Evolutionary conservation across 2,113 vertebrate genomes (phyloP).

Genomic region (Microcebus jonahi): DNA sequence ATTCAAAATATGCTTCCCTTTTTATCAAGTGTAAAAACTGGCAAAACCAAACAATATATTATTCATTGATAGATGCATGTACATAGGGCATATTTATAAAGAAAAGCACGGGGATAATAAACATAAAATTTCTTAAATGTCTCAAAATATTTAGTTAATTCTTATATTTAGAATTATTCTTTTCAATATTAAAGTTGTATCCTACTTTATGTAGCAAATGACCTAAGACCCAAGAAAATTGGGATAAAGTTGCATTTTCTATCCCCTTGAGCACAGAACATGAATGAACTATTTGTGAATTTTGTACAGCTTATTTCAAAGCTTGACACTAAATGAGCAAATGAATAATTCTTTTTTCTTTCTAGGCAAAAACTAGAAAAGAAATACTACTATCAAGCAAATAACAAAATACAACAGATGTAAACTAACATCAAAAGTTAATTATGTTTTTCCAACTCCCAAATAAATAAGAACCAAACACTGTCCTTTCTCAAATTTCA

Average conservation of each 20-base stretch:
- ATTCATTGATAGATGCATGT: neutral
- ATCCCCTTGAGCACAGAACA: neutral
- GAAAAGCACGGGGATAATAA: slow-evolving; percentile 34
- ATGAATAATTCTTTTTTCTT: neutral
- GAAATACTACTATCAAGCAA: slow-evolving; percentile 1
- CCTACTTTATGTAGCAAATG: slow-evolving; percentile 9
- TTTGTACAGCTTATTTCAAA: slow-evolving; percentile 10
- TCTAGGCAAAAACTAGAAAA: slow-evolving; percentile 26
- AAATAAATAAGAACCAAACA: slow-evolving; percentile 51
- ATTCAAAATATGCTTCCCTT: neutral
- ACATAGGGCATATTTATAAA: neutral
- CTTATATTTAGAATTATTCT: slow-evolving; percentile 45
- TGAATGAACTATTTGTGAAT: neutral
- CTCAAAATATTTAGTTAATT: neutral
- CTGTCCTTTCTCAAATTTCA: neutral
- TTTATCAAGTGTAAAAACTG: slow-evolving; percentile 27
- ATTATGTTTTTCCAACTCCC: neutral
- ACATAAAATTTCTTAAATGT: neutral
- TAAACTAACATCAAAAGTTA: slow-evolving; percentile 24
- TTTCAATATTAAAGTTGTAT: slow-evolving; percentile 13
- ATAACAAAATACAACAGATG: slow-evolving; percentile 25
- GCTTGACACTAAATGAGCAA: neutral
- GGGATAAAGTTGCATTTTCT: neutral
- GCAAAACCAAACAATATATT: slow-evolving; percentile 19
- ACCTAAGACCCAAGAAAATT: neutral